Conservation (phyloP, 2,797 vertebrate species). For the Typhlichthys eigenmanni region DNA sequence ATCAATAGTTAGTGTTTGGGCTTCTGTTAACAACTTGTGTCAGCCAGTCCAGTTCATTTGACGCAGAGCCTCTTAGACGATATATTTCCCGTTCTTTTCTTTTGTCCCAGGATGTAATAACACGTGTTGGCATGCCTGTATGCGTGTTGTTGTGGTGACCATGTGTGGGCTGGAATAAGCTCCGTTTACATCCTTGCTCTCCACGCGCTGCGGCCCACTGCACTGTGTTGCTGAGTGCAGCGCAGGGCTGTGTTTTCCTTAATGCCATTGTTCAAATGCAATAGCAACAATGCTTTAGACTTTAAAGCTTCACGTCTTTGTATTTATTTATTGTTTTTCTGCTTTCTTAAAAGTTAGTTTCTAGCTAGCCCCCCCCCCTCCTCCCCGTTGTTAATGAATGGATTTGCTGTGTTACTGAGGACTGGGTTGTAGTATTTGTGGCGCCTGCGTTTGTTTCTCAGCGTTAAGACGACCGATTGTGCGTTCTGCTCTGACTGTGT, state of each 20-base stretch:
- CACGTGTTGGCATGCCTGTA: constrained; percentile 73
- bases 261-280: constrained; percentile 84
- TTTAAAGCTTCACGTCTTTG: constrained; percentile 86
- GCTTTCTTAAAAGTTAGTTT: constrained; percentile 55
- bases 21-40: background rate
- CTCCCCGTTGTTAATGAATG: constrained; percentile 83
- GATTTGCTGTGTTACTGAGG: constrained; percentile 95
- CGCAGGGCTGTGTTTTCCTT: constrained; percentile 84
- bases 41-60: constrained; percentile 11
- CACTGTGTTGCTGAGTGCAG: constrained; percentile 73
- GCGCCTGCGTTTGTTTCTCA: constrained; percentile 85
- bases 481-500: constrained; percentile 40
- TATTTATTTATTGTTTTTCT: constrained; percentile 55
- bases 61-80: constrained; percentile 11
- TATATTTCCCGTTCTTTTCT: background rate
- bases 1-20: no score
- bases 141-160: constrained; percentile 64
- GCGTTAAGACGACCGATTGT: constrained; percentile 47
- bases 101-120: constrained; percentile 52
- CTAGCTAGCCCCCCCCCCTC: constrained; percentile 35
- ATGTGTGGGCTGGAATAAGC: constrained; percentile 49
- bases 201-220: constrained; percentile 67
- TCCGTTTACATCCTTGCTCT: constrained; percentile 46
- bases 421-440: constrained; percentile 86
- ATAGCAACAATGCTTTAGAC: constrained; percentile 76